Conservation (phyloP, 2,888 invertebrate genomes). For the Leucophora obtusa region DNA sequence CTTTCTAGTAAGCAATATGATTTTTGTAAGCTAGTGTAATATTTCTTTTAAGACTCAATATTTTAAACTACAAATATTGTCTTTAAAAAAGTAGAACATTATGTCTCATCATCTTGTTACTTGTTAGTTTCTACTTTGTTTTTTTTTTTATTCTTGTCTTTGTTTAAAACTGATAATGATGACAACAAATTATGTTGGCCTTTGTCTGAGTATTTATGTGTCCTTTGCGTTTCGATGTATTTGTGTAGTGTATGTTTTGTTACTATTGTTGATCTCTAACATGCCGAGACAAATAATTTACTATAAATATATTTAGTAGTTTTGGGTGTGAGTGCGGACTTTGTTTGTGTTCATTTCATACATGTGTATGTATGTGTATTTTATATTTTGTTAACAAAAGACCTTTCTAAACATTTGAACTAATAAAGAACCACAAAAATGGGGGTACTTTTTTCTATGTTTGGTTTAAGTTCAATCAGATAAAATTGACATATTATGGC, state of each 20-base stretch:
- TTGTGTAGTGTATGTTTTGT: constrained; percentile 37
- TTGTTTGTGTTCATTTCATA: not conserved
- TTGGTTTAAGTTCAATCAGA: constrained; percentile 57
- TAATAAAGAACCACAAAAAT: constrained; percentile 29
- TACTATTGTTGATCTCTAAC: constrained; percentile 60
- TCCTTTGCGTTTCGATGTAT: not conserved
- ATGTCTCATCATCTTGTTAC: not conserved
- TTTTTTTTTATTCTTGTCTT: constrained; percentile 30
- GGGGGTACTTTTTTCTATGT: constrained; percentile 20
- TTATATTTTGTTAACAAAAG: constrained; percentile 33
- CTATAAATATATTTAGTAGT: constrained; percentile 5
- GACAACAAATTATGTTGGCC: constrained; percentile 56
- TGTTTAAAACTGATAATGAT: constrained; percentile 51
- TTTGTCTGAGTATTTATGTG: constrained; percentile 41
- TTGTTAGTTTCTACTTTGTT: constrained; percentile 11
- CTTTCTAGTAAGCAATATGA: no score
- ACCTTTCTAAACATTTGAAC: constrained; percentile 10
- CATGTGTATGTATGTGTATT: constrained; percentile 7
- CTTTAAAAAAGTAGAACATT: not conserved
- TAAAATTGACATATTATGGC: constrained; percentile 61
- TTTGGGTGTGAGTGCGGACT: constrained; percentile 2
- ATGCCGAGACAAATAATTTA: constrained; percentile 60
- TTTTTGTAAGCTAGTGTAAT: no score
- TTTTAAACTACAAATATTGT: no score
- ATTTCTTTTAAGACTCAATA: no score